These are phyloP conservation scores for Aurelia coerulea DNA, from an alignment of 30 jellyfish, hydroid and myxozoan genomes.

Conservation along the genomic window DNA sequence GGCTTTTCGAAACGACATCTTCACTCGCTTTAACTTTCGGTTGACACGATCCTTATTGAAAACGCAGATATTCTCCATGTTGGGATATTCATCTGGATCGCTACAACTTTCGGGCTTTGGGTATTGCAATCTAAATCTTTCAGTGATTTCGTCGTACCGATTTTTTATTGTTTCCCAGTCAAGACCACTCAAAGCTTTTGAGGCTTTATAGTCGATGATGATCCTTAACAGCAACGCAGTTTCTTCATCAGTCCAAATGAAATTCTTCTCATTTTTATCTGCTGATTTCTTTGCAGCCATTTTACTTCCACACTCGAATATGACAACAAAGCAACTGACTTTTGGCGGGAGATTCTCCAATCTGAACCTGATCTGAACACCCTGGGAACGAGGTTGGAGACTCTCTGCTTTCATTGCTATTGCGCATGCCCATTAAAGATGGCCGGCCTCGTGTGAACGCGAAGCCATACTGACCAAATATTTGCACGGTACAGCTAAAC, in stretches of 20 bases:
- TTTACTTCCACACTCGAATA: not conserved
- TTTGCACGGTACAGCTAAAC: too few species aligned
- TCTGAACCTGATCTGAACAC: too few species aligned
- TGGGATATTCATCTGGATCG: slow-evolving; percentile 2
- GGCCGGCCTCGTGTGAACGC: too few species aligned
- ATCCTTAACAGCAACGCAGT: slow-evolving; percentile 16
- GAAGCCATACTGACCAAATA: too few species aligned
- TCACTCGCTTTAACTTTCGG: slow-evolving; percentile 11
- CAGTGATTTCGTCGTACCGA: not conserved
- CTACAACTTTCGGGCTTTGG: slow-evolving; percentile 7
- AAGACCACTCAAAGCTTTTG: slow-evolving; percentile 7
- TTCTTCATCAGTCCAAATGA: slow-evolving; percentile 29
- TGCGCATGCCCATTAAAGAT: too few species aligned
- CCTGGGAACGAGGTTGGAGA: too few species aligned
- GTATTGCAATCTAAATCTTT: not conserved
- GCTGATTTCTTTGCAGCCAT: not conserved
- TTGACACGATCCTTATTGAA: not conserved
- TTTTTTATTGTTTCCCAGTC: slow-evolving; percentile 28
- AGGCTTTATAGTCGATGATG: slow-evolving; percentile 13
- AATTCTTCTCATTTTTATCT: not conserved
- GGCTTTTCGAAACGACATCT: slow-evolving; percentile 13
- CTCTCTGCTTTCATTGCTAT: too few species aligned
- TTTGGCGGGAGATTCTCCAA: not conserved
- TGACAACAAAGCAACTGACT: not conserved
- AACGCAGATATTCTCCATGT: not conserved